Conservation (phyloP, 1,140 invertebrate species). For the Hesperophylax magnus region DNA sequence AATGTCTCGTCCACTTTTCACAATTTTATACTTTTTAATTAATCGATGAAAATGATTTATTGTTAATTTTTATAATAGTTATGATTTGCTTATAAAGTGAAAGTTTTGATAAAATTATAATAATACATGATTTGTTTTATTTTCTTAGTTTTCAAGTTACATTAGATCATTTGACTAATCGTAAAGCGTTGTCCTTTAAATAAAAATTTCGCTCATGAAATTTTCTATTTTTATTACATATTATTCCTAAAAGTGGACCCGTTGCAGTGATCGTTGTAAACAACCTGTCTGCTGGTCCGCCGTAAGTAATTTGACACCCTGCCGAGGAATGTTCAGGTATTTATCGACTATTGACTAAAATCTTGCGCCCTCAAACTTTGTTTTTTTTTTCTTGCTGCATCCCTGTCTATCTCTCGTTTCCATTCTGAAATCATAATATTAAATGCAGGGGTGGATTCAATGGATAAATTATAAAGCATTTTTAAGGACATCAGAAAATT, state of each 20-base stretch:
- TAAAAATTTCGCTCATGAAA: no score
- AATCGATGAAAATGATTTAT: no score
- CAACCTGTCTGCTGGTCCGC: constrained; percentile 54
- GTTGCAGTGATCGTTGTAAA: constrained; percentile 41
- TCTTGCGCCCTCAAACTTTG: constrained; percentile 51
- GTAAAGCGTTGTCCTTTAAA: no score
- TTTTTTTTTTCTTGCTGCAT: constrained; percentile 36
- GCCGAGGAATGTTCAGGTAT: constrained; percentile 56
- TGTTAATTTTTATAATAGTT: background rate
- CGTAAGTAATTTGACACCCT: constrained; percentile 58
- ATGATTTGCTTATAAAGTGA: background rate
- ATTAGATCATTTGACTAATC: no score
- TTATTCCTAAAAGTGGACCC: background rate
- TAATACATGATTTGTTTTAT: background rate
- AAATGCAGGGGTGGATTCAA: constrained; percentile 17
- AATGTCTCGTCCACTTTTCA: no score
- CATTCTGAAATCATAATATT: constrained; percentile 56
- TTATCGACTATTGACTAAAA: constrained; percentile 58
- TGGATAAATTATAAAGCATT: background rate
- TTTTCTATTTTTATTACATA: no score
- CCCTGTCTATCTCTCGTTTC: constrained; percentile 39
- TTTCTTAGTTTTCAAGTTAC: no score
- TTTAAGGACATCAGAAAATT: no score
- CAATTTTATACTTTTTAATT: no score
- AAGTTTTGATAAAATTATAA: background rate